Percentiles rank a stretch among this genome's conserved stretches.
Conservation (phyloP, 2,113 vertebrate genomes). For the Nesoenas mayeri region DNA sequence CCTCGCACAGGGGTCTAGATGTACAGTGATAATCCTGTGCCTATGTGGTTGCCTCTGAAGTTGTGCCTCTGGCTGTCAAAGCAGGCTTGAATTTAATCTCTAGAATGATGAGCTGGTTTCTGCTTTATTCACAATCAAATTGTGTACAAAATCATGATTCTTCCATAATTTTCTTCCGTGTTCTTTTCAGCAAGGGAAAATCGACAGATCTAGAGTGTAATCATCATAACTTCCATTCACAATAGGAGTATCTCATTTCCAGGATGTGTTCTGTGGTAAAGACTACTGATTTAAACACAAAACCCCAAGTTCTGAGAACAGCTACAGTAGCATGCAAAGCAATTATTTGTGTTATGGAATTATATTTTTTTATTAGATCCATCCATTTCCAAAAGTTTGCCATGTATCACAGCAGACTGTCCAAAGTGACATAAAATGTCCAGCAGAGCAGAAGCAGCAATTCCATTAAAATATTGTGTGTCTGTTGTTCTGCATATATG, state of each 20-base stretch:
- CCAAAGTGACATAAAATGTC: background rate
- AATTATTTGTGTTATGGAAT: background rate
- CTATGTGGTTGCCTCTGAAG: background rate
- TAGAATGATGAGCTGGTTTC: background rate
- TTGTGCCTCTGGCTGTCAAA: background rate
- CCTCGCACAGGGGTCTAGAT: rapidly evolving
- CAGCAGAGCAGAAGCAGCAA: background rate
- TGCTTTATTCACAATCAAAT: background rate
- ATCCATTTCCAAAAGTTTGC: background rate
- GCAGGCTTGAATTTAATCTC: background rate
- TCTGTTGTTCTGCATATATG: background rate
- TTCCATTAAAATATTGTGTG: background rate
- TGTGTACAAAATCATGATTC: background rate
- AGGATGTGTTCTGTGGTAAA: background rate
- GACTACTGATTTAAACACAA: background rate
- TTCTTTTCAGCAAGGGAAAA: background rate
- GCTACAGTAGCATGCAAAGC: background rate
- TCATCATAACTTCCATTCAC: rapidly evolving
- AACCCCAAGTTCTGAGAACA: background rate
- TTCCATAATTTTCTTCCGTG: background rate
- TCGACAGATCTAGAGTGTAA: background rate
- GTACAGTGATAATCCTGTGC: background rate
- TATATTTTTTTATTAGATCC: background rate
- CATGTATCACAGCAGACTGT: background rate
- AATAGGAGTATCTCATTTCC: background rate